A percentile compares a stretch with the other conserved stretches of the same genome.
phyloP scores from a whole-genome alignment of 2,113 vertebrate genomes.

The zebrafish (Danio rerio) region DNA sequence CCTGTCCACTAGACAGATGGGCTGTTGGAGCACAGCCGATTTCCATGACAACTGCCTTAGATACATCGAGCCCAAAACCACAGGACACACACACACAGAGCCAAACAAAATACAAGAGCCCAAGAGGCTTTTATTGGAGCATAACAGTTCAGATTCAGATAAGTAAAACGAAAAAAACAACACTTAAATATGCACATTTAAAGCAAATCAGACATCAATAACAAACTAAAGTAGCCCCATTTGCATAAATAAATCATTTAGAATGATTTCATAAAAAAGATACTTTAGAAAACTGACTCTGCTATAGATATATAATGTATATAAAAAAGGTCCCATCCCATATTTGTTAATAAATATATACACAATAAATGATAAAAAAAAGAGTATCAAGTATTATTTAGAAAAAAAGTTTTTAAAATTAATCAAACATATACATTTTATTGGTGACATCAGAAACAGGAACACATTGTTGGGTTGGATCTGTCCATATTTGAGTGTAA shows the following conservation, averaged over 20 bases:
- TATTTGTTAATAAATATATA: slow-evolving; percentile 80
- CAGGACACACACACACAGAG: slow-evolving; percentile 25
- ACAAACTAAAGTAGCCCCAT: slow-evolving; percentile 58
- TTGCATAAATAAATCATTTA: slow-evolving; percentile 65
- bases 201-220: slow-evolving; percentile 40
- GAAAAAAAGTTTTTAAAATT: slow-evolving; percentile 37
- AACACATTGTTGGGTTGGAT: no score
- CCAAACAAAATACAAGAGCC: slow-evolving; percentile 40
- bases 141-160: slow-evolving; percentile 23
- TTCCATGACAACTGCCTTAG: slow-evolving; percentile 44
- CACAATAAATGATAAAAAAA: slow-evolving; percentile 76
- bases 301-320: slow-evolving; percentile 60
- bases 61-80: slow-evolving; percentile 48
- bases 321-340: slow-evolving; percentile 73
- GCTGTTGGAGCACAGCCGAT: slow-evolving; percentile 51
- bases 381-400: slow-evolving; percentile 33
- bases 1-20: slow-evolving; percentile 62
- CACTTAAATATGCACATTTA: slow-evolving; percentile 23
- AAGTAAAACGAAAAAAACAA: slow-evolving; percentile 31
- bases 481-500: no score
- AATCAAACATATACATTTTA: slow-evolving; percentile 39
- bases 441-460: neutral
- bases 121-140: slow-evolving; percentile 52
- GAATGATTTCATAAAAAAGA: slow-evolving; percentile 69
- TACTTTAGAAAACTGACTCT: slow-evolving; percentile 67